phyloP scores from a whole-genome alignment of 2,888 invertebrate genomes.

The Drosophila anomelani region DNA sequence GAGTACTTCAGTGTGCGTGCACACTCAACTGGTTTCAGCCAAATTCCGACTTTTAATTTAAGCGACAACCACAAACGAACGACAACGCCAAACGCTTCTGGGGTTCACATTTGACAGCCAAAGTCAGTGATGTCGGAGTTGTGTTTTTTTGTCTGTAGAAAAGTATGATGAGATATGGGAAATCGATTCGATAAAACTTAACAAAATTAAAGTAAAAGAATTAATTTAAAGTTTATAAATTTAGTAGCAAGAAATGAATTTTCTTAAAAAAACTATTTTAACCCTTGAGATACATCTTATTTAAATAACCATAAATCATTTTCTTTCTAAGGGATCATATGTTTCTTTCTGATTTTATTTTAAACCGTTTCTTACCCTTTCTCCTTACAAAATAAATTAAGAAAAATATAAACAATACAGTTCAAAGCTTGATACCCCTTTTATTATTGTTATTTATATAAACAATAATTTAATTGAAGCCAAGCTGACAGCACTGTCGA shows the following conservation, averaged over 20 bases:
- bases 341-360: neutral
- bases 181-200: too few species aligned
- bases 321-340: neutral
- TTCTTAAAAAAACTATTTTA: neutral
- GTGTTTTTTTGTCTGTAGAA: too few species aligned
- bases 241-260: neutral
- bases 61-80: conserved; percentile 55
- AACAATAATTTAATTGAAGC: neutral
- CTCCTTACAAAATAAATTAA: too few species aligned
- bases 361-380: too few species aligned
- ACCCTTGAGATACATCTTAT: neutral
- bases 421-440: too few species aligned
- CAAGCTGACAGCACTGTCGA: conserved; percentile 15
- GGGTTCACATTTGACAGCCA: conserved; percentile 65
- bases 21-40: conserved; percentile 75
- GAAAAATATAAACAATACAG: too few species aligned
- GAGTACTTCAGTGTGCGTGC: conserved; percentile 56
- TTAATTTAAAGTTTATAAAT: too few species aligned
- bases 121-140: conserved; percentile 33
- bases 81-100: conserved; percentile 52
- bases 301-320: too few species aligned
- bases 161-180: neutral
- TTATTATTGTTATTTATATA: neutral
- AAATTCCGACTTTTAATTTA: conserved; percentile 77
- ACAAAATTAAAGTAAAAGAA: neutral